Evolutionary conservation across 2,113 vertebrate species (phyloP).

Genomic region (Chionomys nivalis): DNA sequence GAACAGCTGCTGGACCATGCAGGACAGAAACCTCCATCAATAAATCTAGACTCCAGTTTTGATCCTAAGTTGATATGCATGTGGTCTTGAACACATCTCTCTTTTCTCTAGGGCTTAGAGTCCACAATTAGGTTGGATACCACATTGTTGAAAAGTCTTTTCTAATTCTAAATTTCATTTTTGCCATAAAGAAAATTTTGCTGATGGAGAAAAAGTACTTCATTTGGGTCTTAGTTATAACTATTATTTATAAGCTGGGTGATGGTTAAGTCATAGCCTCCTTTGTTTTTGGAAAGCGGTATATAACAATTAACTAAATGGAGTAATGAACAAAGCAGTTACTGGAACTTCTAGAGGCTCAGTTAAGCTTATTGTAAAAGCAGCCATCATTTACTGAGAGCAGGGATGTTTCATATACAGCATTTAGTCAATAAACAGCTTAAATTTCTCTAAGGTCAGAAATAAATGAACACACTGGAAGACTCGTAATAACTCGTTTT

Average conservation of each 20-base stretch:
- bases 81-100: too few relatives aligned
- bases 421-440: background rate
- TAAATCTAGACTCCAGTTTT: background rate
- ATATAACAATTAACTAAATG: background rate
- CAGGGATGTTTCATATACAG: rapidly evolving
- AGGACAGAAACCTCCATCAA: too few relatives aligned
- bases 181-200: background rate
- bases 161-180: background rate
- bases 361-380: background rate
- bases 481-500: background rate
- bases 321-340: background rate
- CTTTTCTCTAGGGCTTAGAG: background rate
- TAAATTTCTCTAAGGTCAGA: background rate
- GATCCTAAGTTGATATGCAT: background rate
- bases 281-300: background rate
- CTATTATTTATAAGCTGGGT: background rate
- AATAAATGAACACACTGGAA: background rate
- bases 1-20: too few relatives aligned
- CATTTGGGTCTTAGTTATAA: background rate
- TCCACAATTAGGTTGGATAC: rapidly evolving
- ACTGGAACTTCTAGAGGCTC: background rate
- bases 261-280: background rate
- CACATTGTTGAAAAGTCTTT: background rate
- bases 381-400: too few relatives aligned
- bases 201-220: background rate